A percentile compares a stretch with the other conserved stretches of the same genome.
phyloP scores from a whole-genome alignment of 2,797 vertebrate species.

The Myotis myotis region DNA sequence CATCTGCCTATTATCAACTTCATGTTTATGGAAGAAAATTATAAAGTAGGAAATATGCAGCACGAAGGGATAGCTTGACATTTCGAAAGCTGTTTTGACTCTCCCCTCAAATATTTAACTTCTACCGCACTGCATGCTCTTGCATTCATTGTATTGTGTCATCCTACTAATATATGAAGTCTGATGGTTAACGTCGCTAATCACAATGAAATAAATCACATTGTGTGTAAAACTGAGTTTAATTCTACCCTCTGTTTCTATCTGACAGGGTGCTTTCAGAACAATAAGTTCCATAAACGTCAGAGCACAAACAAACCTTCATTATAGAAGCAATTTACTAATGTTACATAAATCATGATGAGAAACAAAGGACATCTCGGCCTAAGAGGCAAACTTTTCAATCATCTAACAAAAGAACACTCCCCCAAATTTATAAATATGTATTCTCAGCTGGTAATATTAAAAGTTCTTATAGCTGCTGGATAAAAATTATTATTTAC shows the following conservation, averaged over 20 bases:
- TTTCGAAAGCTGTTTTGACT: background rate
- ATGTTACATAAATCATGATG: constrained; percentile 66
- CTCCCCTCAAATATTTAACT: background rate
- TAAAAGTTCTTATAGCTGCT: background rate
- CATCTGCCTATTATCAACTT: background rate
- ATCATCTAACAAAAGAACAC: constrained; percentile 25
- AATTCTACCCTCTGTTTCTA: constrained; percentile 50
- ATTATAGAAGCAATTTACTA: constrained; percentile 71
- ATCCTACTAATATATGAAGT: background rate
- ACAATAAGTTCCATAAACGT: constrained; percentile 71
- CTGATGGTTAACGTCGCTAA: background rate
- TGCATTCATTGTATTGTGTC: background rate
- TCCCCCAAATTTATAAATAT: constrained; percentile 58
- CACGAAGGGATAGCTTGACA: background rate
- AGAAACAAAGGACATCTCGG: constrained; percentile 49
- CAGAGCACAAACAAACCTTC: constrained; percentile 75
- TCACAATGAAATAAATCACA: constrained; percentile 20
- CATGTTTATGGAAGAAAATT: background rate
- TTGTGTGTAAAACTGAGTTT: background rate
- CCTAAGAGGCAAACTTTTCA: constrained; percentile 63
- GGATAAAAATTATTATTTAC: background rate
- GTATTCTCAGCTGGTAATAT: constrained; percentile 32
- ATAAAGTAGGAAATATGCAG: background rate
- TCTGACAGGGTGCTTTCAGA: constrained; percentile 66
- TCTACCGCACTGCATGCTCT: background rate